Evolutionary conservation across 1,140 invertebrate species (phyloP).

Genomic region (Drosophila kikkawai): DNA sequence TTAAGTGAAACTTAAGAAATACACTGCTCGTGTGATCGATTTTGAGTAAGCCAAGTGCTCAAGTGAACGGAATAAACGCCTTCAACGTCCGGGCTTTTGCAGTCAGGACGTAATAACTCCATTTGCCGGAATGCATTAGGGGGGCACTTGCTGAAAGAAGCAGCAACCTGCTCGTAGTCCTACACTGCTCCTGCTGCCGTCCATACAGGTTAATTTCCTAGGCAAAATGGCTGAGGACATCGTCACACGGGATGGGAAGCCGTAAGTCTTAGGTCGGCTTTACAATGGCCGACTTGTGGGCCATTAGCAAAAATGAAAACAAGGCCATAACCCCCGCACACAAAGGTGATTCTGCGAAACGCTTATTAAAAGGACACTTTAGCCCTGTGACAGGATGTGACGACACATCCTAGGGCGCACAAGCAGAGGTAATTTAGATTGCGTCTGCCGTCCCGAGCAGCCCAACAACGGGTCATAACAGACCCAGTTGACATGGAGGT

Average conservation of each 20-base stretch:
- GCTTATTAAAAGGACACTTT: slow-evolving; percentile 81
- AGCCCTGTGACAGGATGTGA: slow-evolving; percentile 60
- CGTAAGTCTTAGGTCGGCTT: slow-evolving; percentile 66
- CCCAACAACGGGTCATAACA: slow-evolving; percentile 24
- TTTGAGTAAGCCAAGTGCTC: slow-evolving; percentile 12
- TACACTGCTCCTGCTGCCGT: neutral
- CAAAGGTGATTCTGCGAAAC: slow-evolving; percentile 58
- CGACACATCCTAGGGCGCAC: slow-evolving; percentile 67
- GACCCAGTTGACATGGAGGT: slow-evolving; percentile 74
- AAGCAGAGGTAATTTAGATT: slow-evolving; percentile 75
- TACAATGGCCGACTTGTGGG: slow-evolving; percentile 78
- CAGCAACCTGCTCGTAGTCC: neutral
- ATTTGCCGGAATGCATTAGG: slow-evolving; percentile 40
- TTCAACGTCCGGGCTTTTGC: neutral
- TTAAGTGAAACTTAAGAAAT: neutral
- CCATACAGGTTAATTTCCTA: slow-evolving; percentile 56
- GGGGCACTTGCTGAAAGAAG: neutral
- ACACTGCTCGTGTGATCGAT: neutral
- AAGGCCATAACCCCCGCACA: slow-evolving; percentile 41
- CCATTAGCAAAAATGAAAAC: slow-evolving; percentile 78
- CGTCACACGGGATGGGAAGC: slow-evolving; percentile 50
- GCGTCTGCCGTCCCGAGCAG: slow-evolving; percentile 32
- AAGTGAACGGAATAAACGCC: neutral
- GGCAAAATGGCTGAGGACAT: slow-evolving; percentile 58
- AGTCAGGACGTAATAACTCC: slow-evolving; percentile 25